A percentile compares a stretch with the other conserved stretches of the same genome.
Conservation (phyloP, 2,797 vertebrate species). For the Aythya fuligula region DNA sequence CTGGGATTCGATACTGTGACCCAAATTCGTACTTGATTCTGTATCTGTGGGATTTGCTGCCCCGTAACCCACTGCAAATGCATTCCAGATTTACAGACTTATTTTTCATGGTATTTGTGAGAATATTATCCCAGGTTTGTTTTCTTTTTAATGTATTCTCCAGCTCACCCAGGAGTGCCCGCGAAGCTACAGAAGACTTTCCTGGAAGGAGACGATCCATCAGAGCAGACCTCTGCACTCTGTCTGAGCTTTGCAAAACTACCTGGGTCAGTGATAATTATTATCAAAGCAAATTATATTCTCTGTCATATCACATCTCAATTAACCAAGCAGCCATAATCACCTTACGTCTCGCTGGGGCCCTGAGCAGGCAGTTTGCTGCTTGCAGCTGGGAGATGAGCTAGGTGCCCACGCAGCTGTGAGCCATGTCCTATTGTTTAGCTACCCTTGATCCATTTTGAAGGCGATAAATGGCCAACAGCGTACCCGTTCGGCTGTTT, state of each 20-base stretch:
- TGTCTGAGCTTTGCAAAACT: conserved; percentile 35
- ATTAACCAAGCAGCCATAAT: conserved; percentile 51
- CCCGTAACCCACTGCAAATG: neutral
- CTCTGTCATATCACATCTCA: conserved; percentile 37
- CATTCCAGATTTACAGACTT: neutral
- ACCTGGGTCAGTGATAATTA: conserved; percentile 43
- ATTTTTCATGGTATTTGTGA: neutral
- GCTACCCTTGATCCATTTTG: neutral
- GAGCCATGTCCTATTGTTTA: neutral
- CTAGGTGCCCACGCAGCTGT: neutral
- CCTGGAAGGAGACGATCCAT: neutral
- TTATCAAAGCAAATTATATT: conserved; percentile 57
- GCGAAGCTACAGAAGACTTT: neutral
- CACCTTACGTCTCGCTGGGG: neutral
- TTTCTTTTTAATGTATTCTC: neutral
- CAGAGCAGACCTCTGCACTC: neutral
- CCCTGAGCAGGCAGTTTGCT: conserved; percentile 17
- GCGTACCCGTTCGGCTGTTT: neutral
- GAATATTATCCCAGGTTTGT: neutral
- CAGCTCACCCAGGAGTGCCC: neutral
- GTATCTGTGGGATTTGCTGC: neutral
- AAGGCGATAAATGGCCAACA: neutral
- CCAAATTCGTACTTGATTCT: neutral
- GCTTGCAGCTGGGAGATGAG: neutral
- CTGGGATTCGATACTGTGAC: neutral